Percentiles rank a stretch among this genome's conserved stretches.
Conservation (phyloP, 1,140 invertebrate genomes). For the Ceratina japonica region DNA sequence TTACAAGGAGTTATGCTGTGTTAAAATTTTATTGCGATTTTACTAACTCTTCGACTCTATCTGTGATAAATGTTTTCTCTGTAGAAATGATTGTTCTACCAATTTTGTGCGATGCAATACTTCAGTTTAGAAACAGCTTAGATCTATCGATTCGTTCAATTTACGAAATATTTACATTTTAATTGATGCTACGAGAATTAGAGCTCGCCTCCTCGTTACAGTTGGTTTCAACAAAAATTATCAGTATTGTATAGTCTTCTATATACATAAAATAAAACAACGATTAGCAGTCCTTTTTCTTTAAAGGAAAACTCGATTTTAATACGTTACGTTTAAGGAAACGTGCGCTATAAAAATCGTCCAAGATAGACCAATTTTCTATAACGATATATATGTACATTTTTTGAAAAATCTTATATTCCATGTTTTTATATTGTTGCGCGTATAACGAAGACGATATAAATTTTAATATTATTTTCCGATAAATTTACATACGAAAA, state of each 20-base stretch:
- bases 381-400: neutral
- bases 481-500: constrained; percentile 31
- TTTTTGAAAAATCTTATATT: constrained; percentile 29
- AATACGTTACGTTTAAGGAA: neutral
- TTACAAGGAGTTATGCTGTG: constrained; percentile 43
- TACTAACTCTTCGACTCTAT: constrained; percentile 61
- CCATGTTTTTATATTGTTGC: constrained; percentile 35
- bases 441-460: neutral
- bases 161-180: too few species aligned
- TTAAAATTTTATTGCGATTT: constrained; percentile 65
- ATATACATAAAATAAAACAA: too few species aligned
- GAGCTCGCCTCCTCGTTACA: too few species aligned
- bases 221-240: too few species aligned
- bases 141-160: too few species aligned
- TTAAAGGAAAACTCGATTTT: neutral
- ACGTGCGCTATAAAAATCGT: constrained; percentile 5
- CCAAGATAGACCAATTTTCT: constrained; percentile 14
- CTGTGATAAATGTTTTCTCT: constrained; percentile 74
- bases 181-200: too few species aligned
- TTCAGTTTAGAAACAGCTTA: too few species aligned
- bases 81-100: neutral
- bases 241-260: too few species aligned
- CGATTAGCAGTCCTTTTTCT: too few species aligned
- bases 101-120: too few species aligned
- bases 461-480: constrained; percentile 37